Conservation (phyloP, 2,888 invertebrate species). For the Lycocerus yunnanus region DNA sequence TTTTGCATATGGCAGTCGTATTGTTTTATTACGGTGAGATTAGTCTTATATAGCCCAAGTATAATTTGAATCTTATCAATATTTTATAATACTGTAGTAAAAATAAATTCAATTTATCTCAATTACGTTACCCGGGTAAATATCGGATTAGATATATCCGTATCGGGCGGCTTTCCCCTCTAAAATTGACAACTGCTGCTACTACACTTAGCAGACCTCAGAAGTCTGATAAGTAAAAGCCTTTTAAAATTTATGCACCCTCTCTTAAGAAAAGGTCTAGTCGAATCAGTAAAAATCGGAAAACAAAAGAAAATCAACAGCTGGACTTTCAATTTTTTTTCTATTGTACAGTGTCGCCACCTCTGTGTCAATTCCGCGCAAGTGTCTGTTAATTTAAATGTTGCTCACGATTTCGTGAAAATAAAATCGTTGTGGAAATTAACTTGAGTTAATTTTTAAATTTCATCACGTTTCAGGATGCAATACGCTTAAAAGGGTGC, state of each 20-base stretch:
- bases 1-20: background rate
- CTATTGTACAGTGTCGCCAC: background rate
- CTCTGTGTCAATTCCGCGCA: background rate
- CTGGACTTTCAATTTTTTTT: background rate
- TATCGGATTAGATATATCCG: background rate
- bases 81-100: background rate
- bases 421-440: background rate
- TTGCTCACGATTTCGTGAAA: background rate
- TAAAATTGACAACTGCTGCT: background rate
- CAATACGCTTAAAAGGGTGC: background rate
- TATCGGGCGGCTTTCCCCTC: background rate
- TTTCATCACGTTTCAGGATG: background rate
- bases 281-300: background rate
- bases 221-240: background rate
- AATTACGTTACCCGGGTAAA: background rate
- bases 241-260: background rate
- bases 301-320: background rate
- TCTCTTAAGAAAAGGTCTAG: background rate
- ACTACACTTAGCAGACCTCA: background rate
- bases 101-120: conserved; percentile 1
- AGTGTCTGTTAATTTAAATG: background rate
- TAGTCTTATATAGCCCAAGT: background rate
- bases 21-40: background rate
- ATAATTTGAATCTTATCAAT: conserved; percentile 1
- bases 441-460: background rate